Conservation (phyloP, 2,113 vertebrate species). For the Hiodon alosoides region DNA sequence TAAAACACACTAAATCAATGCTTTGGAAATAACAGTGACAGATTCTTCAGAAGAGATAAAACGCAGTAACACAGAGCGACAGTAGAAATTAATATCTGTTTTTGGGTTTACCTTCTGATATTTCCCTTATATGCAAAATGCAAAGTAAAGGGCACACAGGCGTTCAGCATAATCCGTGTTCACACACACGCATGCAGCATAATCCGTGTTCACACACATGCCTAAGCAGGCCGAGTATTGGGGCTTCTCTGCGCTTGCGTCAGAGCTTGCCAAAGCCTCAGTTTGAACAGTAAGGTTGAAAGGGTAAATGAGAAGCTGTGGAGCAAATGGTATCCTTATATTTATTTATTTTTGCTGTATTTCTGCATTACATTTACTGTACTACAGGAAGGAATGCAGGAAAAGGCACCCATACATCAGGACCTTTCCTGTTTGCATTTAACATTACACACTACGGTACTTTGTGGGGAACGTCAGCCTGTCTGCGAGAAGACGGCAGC, state of each 20-base stretch:
- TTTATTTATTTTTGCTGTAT: neutral
- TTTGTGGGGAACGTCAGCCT: neutral
- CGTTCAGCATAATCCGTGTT: neutral
- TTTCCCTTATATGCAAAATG: neutral
- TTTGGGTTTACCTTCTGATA: neutral
- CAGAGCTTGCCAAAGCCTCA: no score
- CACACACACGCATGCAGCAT: neutral
- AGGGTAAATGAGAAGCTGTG: constrained; percentile 26
- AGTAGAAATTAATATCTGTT: constrained; percentile 3
- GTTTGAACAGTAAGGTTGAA: constrained; percentile 30
- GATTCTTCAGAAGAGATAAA: constrained; percentile 6
- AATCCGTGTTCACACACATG: neutral
- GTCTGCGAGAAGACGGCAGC: neutral
- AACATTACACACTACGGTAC: neutral
- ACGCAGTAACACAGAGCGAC: neutral
- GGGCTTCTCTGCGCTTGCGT: no score
- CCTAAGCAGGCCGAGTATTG: no score
- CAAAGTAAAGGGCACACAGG: no score
- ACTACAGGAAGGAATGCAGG: neutral
- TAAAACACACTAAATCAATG: constrained; percentile 2
- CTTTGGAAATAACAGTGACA: neutral
- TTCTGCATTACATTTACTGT: neutral
- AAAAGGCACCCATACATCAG: neutral
- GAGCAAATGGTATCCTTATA: neutral
- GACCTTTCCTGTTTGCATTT: neutral